Evolutionary conservation across 2,113 vertebrate genomes (phyloP), one percentile per base, ranked within the genome.

Genomic region (Naja naja): DNA sequence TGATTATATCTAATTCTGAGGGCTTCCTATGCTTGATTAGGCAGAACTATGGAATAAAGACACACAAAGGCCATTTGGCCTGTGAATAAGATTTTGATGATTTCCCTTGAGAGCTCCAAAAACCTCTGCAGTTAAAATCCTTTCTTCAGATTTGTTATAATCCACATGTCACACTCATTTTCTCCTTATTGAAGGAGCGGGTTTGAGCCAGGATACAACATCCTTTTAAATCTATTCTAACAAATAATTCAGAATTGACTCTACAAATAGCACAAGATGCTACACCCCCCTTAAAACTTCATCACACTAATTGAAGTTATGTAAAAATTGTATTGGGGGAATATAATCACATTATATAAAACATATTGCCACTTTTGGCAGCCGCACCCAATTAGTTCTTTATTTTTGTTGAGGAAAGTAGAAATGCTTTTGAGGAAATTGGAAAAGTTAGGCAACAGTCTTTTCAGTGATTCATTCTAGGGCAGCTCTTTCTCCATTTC

Each of bases 41-140:
- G 14, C n/a, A 53, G 45, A 39, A 92, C 89, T 93, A 87, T 92
- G 94, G 93, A 74, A 86, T 30, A 22, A 5, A 43, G 92, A 1
- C 16, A 94, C 54, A 10, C 45, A 90, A 92, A 14, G 92, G 58
- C 18, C 88, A 91, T 56, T 58, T 0, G 90, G 64, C 12, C 90
- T 96, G 20, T 95, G 91, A 92, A 94, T 89, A 93, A 91, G 30
- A 6, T 56, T 39, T 52, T 93, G 93, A 18, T 30, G 86, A 92
- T 94, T 9, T 87, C 54, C 93, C 94, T 95, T 34, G 89, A 90
- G 92, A 93, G 54, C 92, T 53, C 86, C 93, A 90, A n/a, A 18
- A 34, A 18, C 90, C 3, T 64, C 58, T 47, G 85, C 89, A 92
- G 91, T 93, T 69, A 58, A 27, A 90, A 53, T 92, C 89, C 94